A percentile compares a stretch with the other conserved stretches of the same genome.
Conservation (phyloP, 2,888 invertebrate species). For the Parelbella ahira region DNA sequence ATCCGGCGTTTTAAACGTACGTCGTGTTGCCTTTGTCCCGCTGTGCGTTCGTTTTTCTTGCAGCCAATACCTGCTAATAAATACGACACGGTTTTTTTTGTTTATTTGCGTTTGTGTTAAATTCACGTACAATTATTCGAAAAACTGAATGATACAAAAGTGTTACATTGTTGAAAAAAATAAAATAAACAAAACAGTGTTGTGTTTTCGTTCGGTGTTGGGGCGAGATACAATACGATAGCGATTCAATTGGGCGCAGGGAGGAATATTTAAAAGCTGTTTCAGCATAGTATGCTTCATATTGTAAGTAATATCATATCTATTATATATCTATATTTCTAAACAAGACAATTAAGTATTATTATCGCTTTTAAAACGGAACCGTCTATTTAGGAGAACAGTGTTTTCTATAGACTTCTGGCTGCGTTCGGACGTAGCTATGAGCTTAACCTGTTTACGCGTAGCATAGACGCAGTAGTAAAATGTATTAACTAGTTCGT, state of each 20-base stretch:
- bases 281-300: constrained; percentile 72
- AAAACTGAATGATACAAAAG: constrained; percentile 8
- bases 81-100: constrained; percentile 27
- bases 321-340: too few relatives aligned
- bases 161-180: constrained; percentile 30
- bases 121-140: constrained; percentile 14
- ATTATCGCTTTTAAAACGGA: too few relatives aligned
- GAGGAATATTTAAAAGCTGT: constrained; percentile 62
- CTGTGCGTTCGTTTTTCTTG: constrained; percentile 72
- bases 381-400: too few relatives aligned
- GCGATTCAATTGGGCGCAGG: constrained; percentile 36
- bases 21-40: constrained; percentile 59
- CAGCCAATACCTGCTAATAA: constrained; percentile 31
- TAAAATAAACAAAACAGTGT: constrained; percentile 49
- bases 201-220: constrained; percentile 62
- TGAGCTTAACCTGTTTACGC: too few relatives aligned
- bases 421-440: too few relatives aligned
- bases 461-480: too few relatives aligned
- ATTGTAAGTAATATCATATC: constrained; percentile 70
- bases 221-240: constrained; percentile 43
- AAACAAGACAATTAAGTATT: too few relatives aligned
- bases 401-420: too few relatives aligned
- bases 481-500: too few relatives aligned
- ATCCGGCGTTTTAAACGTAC: constrained; percentile 64
- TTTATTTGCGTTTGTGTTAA: constrained; percentile 27